Conservation (phyloP, 1,140 invertebrate genomes). For the Portunus trituberculatus region DNA sequence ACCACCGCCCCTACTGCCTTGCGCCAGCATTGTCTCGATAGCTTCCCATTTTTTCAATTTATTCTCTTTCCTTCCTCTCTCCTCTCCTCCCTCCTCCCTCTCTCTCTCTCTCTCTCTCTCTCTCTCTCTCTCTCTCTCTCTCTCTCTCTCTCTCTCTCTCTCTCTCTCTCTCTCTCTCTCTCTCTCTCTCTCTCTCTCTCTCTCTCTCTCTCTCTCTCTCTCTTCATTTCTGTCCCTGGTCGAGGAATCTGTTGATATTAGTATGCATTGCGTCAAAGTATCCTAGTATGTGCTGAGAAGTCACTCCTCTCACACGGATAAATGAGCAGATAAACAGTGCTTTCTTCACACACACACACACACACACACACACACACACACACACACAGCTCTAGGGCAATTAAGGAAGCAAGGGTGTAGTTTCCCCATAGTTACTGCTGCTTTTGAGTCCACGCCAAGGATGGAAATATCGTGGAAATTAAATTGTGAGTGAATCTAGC, state of each 20-base stretch:
- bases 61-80: background rate
- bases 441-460: background rate
- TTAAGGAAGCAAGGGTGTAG: background rate
- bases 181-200: background rate
- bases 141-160: slow-evolving; percentile 31
- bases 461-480: slow-evolving; percentile 51
- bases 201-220: too few species aligned
- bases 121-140: slow-evolving; percentile 31
- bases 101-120: too few species aligned
- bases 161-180: slow-evolving; percentile 30
- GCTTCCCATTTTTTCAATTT: too few species aligned
- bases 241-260: background rate
- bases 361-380: too few species aligned
- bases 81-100: background rate
- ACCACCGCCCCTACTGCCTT: too few species aligned
- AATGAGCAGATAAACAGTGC: too few species aligned
- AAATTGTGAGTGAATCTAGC: slow-evolving; percentile 51
- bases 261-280: background rate
- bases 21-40: too few species aligned
- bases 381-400: background rate
- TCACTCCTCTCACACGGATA: too few species aligned
- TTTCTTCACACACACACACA: too few species aligned
- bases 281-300: too few species aligned
- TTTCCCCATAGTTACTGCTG: too few species aligned
- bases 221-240: too few species aligned